Conservation (phyloP, 2,797 vertebrate species). For the Anguilla pacifica region DNA sequence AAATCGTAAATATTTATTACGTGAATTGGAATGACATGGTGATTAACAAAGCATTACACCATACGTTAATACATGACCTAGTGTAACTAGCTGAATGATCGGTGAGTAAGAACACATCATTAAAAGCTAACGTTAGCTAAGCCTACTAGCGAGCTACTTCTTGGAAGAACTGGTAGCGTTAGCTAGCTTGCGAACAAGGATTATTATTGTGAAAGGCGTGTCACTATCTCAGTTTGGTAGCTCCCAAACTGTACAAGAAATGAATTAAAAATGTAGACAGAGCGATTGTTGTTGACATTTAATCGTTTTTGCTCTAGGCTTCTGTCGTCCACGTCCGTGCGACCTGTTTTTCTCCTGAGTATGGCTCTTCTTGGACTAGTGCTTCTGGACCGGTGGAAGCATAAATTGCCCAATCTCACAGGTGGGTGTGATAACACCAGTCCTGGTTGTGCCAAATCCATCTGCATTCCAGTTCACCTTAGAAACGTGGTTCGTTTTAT, state of each 20-base stretch:
- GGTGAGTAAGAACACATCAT: not conserved
- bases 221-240: not conserved
- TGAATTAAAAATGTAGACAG: not conserved
- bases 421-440: conserved; percentile 64
- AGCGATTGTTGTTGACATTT: conserved; percentile 24
- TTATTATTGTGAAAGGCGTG: not conserved
- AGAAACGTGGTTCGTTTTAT: not conserved
- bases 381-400: conserved; percentile 91
- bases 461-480: not conserved
- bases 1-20: conserved; percentile 53
- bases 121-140: not conserved
- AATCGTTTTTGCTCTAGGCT: conserved; percentile 72
- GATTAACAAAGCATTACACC: not conserved
- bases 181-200: not conserved
- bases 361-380: conserved; percentile 84
- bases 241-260: not conserved
- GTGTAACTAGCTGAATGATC: not conserved
- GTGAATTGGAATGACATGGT: not conserved
- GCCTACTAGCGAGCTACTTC: not conserved
- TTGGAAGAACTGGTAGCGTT: not conserved
- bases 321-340: conserved; percentile 87
- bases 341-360: conserved; percentile 89
- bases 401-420: conserved; percentile 76
- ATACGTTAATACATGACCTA: not conserved
- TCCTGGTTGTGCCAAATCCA: not conserved